A percentile compares a stretch with the other conserved stretches of the same genome.
phyloP scores from a whole-genome alignment of 2,797 vertebrate species.

The Manis javanica region DNA sequence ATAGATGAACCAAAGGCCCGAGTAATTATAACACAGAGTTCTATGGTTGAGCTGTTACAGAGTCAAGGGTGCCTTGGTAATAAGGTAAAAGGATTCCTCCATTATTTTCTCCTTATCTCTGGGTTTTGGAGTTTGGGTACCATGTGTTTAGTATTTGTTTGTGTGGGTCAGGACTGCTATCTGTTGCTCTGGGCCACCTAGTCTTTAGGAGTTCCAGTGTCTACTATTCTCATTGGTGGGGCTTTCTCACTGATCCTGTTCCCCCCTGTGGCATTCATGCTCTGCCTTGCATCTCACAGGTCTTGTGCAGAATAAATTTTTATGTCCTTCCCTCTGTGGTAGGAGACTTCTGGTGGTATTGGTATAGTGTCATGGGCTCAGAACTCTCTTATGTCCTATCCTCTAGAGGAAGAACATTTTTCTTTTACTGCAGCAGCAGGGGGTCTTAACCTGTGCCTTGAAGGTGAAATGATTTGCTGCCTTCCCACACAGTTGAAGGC shows the following conservation, averaged over 20 bases:
- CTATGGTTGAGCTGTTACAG: neutral
- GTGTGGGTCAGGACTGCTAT: neutral
- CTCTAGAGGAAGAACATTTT: neutral
- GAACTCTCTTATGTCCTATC: neutral
- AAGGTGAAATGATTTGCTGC: neutral
- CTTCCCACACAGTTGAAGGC: neutral
- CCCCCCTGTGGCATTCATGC: neutral
- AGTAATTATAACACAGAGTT: neutral
- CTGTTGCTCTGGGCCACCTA: neutral
- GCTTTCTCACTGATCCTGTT: neutral
- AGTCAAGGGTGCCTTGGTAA: neutral
- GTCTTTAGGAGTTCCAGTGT: neutral
- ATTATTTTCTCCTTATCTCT: neutral
- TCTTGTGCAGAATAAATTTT: neutral
- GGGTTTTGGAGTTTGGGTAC: conserved; percentile 32
- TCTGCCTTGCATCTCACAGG: neutral
- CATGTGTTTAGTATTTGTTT: neutral
- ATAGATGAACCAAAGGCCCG: neutral
- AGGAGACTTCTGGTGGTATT: neutral
- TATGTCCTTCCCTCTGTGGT: neutral
- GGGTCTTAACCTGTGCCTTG: neutral
- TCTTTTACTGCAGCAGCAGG: neutral
- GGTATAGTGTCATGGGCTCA: neutral
- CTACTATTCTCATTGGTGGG: neutral
- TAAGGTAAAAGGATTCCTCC: neutral